A percentile compares a stretch with the other conserved stretches of the same genome.
Conservation (phyloP, 2,113 vertebrate genomes). For the Apeltes quadracus region DNA sequence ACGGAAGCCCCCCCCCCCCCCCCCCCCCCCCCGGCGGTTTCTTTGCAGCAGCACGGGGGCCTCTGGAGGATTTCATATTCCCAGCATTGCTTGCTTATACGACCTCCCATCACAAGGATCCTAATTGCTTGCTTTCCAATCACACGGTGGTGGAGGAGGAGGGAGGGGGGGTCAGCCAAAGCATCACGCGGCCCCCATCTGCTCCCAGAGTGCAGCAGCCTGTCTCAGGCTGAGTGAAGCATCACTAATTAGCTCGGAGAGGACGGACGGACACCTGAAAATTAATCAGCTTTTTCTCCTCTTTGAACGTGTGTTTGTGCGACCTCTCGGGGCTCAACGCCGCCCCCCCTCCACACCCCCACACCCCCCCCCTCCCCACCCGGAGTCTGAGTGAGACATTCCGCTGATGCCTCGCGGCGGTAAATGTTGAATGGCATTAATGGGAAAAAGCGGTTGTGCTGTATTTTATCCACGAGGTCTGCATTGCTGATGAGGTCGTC, state of each 20-base stretch:
- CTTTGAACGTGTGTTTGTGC: not conserved
- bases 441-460: conserved; percentile 37
- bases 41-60: conserved; percentile 40
- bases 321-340: not conserved
- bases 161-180: conserved; percentile 73
- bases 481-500: conserved; percentile 57
- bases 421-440: conserved; percentile 41
- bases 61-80: conserved; percentile 24
- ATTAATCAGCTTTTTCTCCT: too few species aligned
- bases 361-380: too few species aligned
- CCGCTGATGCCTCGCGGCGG: conserved; percentile 16
- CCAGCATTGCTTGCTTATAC: conserved; percentile 3
- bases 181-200: conserved; percentile 72
- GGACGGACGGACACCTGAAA: conserved; percentile 56
- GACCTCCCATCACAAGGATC: conserved; percentile 12
- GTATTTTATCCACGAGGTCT: conserved; percentile 54
- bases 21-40: conserved; percentile 51
- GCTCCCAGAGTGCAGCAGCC: conserved; percentile 62
- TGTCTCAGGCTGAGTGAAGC: conserved; percentile 63
- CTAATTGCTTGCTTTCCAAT: too few species aligned
- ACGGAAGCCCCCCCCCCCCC: conserved; percentile 35
- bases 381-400: not conserved
- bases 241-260: conserved; percentile 68
- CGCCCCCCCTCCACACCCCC: too few species aligned
- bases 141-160: too few species aligned